phyloP scores from a whole-genome alignment of 2,888 invertebrate species.

The Corythucha ciliata region DNA sequence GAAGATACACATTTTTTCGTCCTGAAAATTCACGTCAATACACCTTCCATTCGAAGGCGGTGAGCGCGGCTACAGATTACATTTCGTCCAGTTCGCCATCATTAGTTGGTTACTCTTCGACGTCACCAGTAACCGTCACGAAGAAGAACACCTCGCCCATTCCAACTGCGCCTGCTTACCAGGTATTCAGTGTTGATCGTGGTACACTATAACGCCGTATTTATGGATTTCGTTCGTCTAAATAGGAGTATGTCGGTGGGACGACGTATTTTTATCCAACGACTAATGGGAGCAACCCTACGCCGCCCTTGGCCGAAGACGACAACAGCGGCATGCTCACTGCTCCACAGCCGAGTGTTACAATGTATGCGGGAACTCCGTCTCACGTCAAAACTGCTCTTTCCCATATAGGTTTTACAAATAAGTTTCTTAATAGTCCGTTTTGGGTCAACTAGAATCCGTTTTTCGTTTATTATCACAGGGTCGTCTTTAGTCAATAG shows the following conservation, averaged over 20 bases:
- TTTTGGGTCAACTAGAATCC: conserved; percentile 30
- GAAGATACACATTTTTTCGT: no score
- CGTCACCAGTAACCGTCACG: conserved; percentile 29
- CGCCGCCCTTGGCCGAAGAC: not conserved
- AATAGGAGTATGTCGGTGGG: conserved; percentile 80
- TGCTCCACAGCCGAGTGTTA: conserved; percentile 35
- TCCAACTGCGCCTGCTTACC: conserved; percentile 37
- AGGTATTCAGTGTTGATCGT: conserved; percentile 23
- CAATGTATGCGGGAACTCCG: conserved; percentile 57
- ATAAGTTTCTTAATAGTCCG: not conserved
- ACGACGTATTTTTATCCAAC: conserved; percentile 89
- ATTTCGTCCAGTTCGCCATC: conserved; percentile 24
- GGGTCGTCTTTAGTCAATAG: not conserved
- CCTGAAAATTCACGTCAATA: no score
- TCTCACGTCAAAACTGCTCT: conserved; percentile 48
- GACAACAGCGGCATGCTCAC: conserved; percentile 10
- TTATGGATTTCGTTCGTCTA: not conserved
- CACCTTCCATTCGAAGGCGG: no score
- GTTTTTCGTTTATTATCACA: not conserved
- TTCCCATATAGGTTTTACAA: conserved; percentile 35
- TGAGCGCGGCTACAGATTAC: conserved; percentile 16
- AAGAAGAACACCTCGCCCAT: conserved; percentile 41
- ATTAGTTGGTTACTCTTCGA: conserved; percentile 23
- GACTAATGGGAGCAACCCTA: conserved; percentile 35
- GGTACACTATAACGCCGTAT: conserved; percentile 1